Conservation (phyloP, 2,113 vertebrate genomes). For the Sigmodon hispidus region DNA sequence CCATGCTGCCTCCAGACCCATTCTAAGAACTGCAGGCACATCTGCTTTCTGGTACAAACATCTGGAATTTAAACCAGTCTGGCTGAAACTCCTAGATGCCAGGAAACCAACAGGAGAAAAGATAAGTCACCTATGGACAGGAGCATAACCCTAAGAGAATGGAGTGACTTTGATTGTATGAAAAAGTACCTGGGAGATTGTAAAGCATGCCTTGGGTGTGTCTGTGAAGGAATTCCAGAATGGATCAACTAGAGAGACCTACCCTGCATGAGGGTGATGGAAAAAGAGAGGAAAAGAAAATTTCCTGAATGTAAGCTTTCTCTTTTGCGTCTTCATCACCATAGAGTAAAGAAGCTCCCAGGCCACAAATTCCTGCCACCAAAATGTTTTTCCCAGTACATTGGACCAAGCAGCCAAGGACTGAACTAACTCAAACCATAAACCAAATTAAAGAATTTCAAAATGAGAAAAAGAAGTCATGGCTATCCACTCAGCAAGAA, state of each 20-base stretch:
- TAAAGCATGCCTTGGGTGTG: background rate
- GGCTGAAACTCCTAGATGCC: background rate
- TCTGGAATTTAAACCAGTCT: background rate
- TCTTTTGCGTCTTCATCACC: background rate
- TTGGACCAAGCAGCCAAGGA: background rate
- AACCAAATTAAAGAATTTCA: background rate
- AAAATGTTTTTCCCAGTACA: background rate
- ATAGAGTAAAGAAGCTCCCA: background rate
- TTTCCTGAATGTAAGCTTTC: background rate
- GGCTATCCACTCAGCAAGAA: background rate
- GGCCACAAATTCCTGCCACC: background rate
- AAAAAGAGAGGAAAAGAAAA: background rate
- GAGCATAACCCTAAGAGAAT: background rate
- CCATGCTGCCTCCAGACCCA: background rate
- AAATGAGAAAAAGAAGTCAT: background rate
- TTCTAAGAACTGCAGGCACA: background rate
- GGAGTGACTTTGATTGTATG: background rate
- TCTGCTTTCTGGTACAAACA: background rate
- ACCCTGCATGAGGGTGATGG: background rate
- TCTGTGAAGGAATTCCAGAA: background rate
- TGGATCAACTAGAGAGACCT: background rate
- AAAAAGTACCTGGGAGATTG: background rate
- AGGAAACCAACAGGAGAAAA: background rate
- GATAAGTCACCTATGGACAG: background rate
- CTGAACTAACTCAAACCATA: background rate